Evolutionary conservation across 2,888 invertebrate genomes (phyloP).

Genomic region (Eupithecia dodoneata): DNA sequence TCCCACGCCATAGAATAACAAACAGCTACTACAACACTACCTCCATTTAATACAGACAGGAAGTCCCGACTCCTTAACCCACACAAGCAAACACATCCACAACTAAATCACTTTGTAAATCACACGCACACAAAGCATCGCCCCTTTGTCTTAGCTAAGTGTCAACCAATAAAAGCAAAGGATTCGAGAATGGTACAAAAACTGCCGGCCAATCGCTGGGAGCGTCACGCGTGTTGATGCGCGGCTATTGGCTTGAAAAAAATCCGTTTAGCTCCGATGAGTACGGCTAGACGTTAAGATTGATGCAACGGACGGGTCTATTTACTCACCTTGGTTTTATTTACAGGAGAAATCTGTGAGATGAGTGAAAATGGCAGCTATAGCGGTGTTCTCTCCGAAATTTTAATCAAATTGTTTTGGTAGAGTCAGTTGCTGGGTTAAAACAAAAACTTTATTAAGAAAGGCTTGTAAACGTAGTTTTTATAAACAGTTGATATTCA

Average conservation of each 20-base stretch:
- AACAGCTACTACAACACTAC: slow-evolving; percentile 34
- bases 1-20: slow-evolving; percentile 57
- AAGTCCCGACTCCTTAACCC: slow-evolving; percentile 77
- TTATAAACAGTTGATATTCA: neutral
- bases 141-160: slow-evolving; percentile 85
- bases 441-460: neutral
- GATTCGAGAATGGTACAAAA: slow-evolving; percentile 84
- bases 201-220: slow-evolving; percentile 79
- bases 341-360: slow-evolving; percentile 55
- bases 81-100: slow-evolving; percentile 63
- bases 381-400: neutral
- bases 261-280: slow-evolving; percentile 82
- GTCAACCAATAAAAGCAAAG: slow-evolving; percentile 85
- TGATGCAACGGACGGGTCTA: slow-evolving; percentile 69
- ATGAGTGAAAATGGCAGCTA: neutral
- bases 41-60: slow-evolving; percentile 61
- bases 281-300: slow-evolving; percentile 79
- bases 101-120: slow-evolving; percentile 56
- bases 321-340: slow-evolving; percentile 59
- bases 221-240: slow-evolving; percentile 82
- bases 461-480: neutral
- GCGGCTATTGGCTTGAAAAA: slow-evolving; percentile 82
- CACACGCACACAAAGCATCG: slow-evolving; percentile 74
- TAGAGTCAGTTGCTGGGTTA: neutral
- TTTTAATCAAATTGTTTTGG: neutral